phyloP scores from a whole-genome alignment of 2,113 vertebrate species.

The Morone saxatilis region DNA sequence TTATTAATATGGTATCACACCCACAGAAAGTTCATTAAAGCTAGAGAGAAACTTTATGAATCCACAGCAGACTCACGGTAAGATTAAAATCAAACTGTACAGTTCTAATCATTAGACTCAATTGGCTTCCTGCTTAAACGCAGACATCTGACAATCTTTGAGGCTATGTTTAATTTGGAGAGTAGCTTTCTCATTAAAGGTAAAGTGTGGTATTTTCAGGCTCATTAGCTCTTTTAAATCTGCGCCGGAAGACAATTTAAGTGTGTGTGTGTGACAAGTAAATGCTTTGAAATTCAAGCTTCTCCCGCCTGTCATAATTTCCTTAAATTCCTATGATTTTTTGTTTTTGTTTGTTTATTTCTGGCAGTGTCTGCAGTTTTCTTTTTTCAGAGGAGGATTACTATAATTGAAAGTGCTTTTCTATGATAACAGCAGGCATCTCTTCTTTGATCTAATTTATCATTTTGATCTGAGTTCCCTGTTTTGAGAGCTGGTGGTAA shows the following conservation, averaged over 20 bases:
- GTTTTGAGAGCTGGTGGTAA: constrained; percentile 9
- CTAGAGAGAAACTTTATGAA: not conserved
- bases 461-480: constrained; percentile 2
- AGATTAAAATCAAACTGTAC: constrained; percentile 13
- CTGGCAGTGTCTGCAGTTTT: not conserved
- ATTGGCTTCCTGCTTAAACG: constrained; percentile 1
- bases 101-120: constrained; percentile 16
- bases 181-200: constrained; percentile 41
- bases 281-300: constrained; percentile 29
- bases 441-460: constrained; percentile 12
- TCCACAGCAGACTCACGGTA: not conserved
- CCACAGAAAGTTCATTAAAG: not conserved
- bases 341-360: constrained; percentile 3
- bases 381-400: not conserved
- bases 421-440: constrained; percentile 27
- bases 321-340: too few relatives aligned
- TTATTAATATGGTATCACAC: not conserved
- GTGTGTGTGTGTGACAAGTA: not conserved
- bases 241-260: constrained; percentile 10
- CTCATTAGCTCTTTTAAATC: constrained; percentile 54
- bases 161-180: constrained; percentile 30
- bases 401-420: constrained; percentile 5
- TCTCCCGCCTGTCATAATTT: constrained; percentile 12
- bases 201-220: constrained; percentile 43
- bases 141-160: constrained; percentile 39